phyloP scores from a whole-genome alignment of 2,113 vertebrate species.

The Regulus satrapa region DNA sequence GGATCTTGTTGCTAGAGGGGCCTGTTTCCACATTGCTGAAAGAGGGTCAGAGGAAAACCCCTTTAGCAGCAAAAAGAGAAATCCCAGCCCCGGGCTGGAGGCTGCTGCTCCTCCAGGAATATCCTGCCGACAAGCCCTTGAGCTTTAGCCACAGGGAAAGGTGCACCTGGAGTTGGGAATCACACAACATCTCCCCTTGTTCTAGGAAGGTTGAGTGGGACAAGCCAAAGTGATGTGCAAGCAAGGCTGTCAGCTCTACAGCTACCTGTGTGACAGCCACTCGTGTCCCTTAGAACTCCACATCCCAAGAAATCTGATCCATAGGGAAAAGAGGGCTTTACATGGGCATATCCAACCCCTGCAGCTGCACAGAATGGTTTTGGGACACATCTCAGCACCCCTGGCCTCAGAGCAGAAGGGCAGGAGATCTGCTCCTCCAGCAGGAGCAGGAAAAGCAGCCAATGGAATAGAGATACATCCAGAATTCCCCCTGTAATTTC shows the following conservation, averaged over 20 bases:
- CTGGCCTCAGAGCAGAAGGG: not conserved
- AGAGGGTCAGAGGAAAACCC: not conserved
- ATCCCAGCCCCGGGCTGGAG: not conserved
- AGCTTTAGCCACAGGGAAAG: not conserved
- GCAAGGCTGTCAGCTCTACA: not conserved
- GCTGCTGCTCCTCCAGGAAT: not conserved
- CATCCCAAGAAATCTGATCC: not conserved
- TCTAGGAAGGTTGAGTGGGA: not conserved
- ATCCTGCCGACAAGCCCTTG: not conserved
- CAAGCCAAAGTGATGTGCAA: not conserved
- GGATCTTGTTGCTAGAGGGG: not conserved
- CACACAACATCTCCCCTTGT: fast-evolving
- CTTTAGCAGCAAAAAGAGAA: not conserved
- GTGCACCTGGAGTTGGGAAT: not conserved
- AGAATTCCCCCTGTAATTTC: not conserved
- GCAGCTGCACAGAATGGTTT: fast-evolving
- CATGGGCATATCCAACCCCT: fast-evolving
- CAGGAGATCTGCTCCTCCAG: not conserved
- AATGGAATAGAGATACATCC: not conserved
- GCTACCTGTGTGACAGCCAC: not conserved
- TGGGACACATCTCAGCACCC: not conserved
- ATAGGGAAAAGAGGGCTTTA: fast-evolving
- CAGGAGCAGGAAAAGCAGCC: not conserved
- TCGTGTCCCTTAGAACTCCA: fast-evolving
- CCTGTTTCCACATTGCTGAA: not conserved